Evolutionary conservation across 2,113 vertebrate species (phyloP), one percentile per base, ranked within the genome.

Genomic region (Polypterus senegalus): DNA sequence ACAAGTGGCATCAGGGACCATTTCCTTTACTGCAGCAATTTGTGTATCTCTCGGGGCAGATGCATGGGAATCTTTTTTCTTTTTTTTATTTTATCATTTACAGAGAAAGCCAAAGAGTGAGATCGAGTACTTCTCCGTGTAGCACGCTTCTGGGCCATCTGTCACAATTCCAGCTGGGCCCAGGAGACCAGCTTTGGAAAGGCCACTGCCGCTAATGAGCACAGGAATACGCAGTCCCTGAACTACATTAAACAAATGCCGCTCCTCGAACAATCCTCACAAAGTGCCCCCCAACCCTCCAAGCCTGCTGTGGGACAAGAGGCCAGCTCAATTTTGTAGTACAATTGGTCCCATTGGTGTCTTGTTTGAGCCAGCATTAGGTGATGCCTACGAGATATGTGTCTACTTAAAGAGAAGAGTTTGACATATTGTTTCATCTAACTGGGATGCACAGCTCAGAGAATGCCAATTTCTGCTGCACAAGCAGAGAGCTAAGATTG

Each of bases 121-220:
- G 56, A 69, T 72, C 62, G 68, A 58, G 59, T 1, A 5, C 11
- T 1, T 69, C 79, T 76, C 71, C 74, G 69, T 79, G 70, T 70
- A 76, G 69, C 71, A 66, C 66, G 57, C 45, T 76, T 68, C 72
- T 75, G 63, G 60, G 1, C 81, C 84, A 84, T 88, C 81, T 86
- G 83, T 83, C 83, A 83, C 79, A 70, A 67, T 77, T 73, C 67
- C 62, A 56, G 65, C 11, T 44, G 49, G 65, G 79, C 80, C 81
- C 79, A 68, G 65, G 74, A 86, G 83, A 70, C 75, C 68, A 63
- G 62, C 67, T 73, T 78, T 73, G 73, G 74, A 83, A 86, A 82
- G 77, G 71, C 74, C 70, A 75, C 59, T 65, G 63, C 69, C 66
- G 63, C 73, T 80, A 76, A 80, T 79, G 72, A 81, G 77, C 73